A percentile compares a stretch with the other conserved stretches of the same genome.
Conservation (phyloP, 2,797 vertebrate species). For the Neoniphon sammara region DNA sequence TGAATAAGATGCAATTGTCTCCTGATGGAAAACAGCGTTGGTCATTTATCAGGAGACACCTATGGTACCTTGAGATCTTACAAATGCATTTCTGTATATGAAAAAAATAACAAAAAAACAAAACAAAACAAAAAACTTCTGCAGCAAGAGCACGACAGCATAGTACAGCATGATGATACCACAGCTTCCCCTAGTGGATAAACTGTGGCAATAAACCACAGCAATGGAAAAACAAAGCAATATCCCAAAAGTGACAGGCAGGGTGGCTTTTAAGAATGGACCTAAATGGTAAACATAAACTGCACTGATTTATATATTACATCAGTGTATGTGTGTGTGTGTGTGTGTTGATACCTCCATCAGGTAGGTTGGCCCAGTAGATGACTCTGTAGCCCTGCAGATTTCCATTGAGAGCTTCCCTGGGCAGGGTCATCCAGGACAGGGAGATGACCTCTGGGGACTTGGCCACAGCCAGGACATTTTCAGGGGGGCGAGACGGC, state of each 20-base stretch:
- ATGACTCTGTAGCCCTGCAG: constrained; percentile 98
- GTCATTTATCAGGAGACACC: constrained; percentile 1
- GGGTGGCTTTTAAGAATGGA: background rate
- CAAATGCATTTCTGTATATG: background rate
- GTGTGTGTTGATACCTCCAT: constrained; percentile 88
- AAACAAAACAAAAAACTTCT: background rate
- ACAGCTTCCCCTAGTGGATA: constrained; percentile 65
- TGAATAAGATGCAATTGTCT: background rate
- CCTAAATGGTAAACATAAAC: background rate
- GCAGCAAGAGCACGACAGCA: constrained; percentile 4
- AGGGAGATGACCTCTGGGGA: constrained; percentile 97
- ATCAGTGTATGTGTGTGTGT: background rate
- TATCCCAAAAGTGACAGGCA: background rate
- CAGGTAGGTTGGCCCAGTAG: constrained; percentile 98
- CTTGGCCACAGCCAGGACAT: constrained; percentile 93
- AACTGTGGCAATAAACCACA: constrained; percentile 2
- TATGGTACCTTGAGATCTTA: background rate
- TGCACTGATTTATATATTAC: background rate
- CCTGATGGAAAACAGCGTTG: background rate
- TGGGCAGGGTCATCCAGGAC: constrained; percentile 93
- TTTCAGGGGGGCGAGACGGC: constrained; percentile 95
- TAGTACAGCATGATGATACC: constrained; percentile 11
- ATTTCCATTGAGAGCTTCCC: constrained; percentile 96
- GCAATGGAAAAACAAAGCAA: background rate
- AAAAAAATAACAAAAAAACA: background rate